Conservation (phyloP, 2,113 vertebrate genomes). For the Psephotus haematonotus region DNA sequence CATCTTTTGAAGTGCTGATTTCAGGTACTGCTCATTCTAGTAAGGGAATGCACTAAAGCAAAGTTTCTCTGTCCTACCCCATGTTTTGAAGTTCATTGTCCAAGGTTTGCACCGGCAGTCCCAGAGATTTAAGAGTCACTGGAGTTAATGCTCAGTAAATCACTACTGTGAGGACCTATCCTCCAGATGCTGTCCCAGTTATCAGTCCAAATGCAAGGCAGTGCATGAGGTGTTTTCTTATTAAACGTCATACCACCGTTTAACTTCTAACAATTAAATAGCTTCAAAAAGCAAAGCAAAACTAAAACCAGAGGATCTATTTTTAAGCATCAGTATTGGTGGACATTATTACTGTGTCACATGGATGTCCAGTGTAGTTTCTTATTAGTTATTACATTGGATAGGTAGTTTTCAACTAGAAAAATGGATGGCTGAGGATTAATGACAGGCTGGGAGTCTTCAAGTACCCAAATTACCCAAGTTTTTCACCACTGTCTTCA, state of each 20-base stretch:
- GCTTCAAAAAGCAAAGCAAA: not conserved
- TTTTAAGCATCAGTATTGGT: not conserved
- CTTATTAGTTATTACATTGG: not conserved
- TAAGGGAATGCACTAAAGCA: not conserved
- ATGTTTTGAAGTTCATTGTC: not conserved
- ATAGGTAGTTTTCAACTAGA: not conserved
- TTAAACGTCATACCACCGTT: not conserved
- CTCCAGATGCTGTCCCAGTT: not conserved
- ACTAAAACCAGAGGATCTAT: not conserved
- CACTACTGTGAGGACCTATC: not conserved
- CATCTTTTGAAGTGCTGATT: not conserved
- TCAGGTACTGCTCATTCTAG: not conserved
- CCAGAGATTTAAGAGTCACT: not conserved
- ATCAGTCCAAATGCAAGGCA: not conserved
- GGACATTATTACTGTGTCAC: not conserved
- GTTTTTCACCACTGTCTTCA: not conserved
- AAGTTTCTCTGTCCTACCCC: not conserved
- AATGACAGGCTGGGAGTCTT: not conserved
- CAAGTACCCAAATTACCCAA: not conserved
- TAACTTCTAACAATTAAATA: not conserved
- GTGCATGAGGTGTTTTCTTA: not conserved
- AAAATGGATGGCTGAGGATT: not conserved
- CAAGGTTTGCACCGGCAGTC: not conserved
- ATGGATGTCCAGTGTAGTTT: rapidly evolving
- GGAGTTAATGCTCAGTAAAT: not conserved